phyloP scores from a whole-genome alignment of 2,888 invertebrate genomes.

The Dimorphilus gyrociliatus region DNA sequence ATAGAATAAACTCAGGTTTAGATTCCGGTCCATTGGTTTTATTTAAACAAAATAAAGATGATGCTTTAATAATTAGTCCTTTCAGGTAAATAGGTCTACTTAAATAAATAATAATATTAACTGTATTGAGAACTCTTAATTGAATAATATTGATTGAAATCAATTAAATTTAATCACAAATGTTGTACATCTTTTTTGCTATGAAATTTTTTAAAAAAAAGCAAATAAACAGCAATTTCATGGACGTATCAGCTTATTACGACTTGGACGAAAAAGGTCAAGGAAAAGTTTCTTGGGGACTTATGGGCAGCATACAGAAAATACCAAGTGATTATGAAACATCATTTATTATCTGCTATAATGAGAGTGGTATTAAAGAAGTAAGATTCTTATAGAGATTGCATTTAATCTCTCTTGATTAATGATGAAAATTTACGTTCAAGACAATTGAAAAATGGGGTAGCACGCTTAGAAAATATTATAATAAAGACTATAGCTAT shows the following conservation, averaged over 20 bases:
- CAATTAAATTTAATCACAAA: too few species aligned
- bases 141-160: too few species aligned
- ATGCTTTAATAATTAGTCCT: slow-evolving; percentile 6
- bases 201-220: too few species aligned
- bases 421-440: background rate
- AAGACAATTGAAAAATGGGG: slow-evolving; percentile 9
- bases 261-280: slow-evolving; percentile 5
- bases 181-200: too few species aligned
- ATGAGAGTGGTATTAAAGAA: slow-evolving; percentile 7
- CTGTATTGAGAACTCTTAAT: too few species aligned
- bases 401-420: too few species aligned
- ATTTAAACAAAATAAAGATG: slow-evolving; percentile 5
- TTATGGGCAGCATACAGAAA: slow-evolving; percentile 14
- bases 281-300: slow-evolving; percentile 13
- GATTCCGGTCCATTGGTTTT: slow-evolving; percentile 6
- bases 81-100: too few species aligned
- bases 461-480: slow-evolving; percentile 4
- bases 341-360: slow-evolving; percentile 6
- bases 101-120: too few species aligned
- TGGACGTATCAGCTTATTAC: slow-evolving; percentile 14
- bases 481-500: slow-evolving; percentile 2
- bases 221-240: slow-evolving; percentile 14
- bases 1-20: slow-evolving; percentile 4
- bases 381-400: slow-evolving; percentile 3
- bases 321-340: slow-evolving; percentile 10